These are phyloP conservation scores for Melanophora roralis DNA, from an alignment of 2,888 invertebrate genomes.

Conservation along the genomic window DNA sequence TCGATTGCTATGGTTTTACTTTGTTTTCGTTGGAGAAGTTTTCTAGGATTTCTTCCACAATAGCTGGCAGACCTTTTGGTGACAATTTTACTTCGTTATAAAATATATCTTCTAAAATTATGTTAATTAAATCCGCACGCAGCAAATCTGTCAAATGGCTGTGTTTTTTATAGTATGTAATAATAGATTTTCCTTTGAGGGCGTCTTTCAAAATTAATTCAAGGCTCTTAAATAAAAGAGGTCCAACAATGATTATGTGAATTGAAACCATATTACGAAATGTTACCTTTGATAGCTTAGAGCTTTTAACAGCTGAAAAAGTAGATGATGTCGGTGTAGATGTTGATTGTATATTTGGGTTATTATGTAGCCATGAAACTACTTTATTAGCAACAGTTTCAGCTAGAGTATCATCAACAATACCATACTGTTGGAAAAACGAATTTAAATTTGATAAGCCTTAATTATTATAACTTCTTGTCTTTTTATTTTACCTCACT, in stretches of 20 bases:
- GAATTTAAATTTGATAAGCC: neutral
- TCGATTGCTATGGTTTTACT: neutral
- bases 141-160: neutral
- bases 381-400: constrained; percentile 30
- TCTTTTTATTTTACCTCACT: neutral
- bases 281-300: constrained; percentile 34
- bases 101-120: constrained; percentile 31
- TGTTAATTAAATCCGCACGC: constrained; percentile 21
- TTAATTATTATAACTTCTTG: too few relatives aligned
- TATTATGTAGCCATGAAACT: constrained; percentile 24
- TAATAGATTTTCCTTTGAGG: constrained; percentile 12
- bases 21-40: constrained; percentile 26
- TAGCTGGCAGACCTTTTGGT: neutral
- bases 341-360: neutral
- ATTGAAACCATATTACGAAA: too few relatives aligned
- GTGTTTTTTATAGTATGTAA: constrained; percentile 2
- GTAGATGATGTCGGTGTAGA: constrained; percentile 1
- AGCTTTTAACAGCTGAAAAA: neutral
- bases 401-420: constrained; percentile 19
- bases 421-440: neutral
- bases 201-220: too few relatives aligned
- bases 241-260: neutral
- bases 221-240: too few relatives aligned
- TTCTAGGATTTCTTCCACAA: constrained; percentile 24
- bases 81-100: constrained; percentile 6